Base-by-base conservation (phyloP, 35 echinoderm and acorn worm species). In the Apostichopus californicus region DNA sequence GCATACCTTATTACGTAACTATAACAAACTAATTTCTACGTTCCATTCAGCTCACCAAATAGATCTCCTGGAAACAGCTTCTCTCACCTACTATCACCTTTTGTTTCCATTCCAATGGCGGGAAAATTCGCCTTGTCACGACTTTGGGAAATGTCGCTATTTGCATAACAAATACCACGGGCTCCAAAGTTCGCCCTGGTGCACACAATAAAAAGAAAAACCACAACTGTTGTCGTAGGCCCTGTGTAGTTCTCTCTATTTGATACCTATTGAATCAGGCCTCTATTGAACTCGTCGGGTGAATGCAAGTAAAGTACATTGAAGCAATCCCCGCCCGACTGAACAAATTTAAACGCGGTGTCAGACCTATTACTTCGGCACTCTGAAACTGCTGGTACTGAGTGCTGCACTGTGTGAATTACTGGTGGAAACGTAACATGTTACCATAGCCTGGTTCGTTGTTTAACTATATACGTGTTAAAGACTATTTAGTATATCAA, bases 81-180 rank as follows among this genome's bases (percentile, higher is more conserved):
- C 58, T 89, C 61, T 5, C 21, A 58, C 57, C 86, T 73, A 46
- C 86, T 73, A 46, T 89, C 86, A 22, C 12, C 57, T 89, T 89
- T 89, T 89, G 86, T 89, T 73, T 15, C 57, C 46, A 66, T 66
- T n/a, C 18, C 86, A 72, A 89, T 89, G 86, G 86, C 86, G 86
- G 86, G 86, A 89, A 89, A 89, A 68, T 89, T 73, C 86, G 52
- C 86, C 86, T 6, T 73, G 86, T 89, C 86, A 89, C 86, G 86
- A 89, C 86, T 73, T 68, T 68, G 60, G 86, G 24, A 89, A 89
- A 89, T 89, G 86, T 73, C 86, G 68, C 68, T 72, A 89, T 89
- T 89, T 89, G 86, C 86, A 89, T 89, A 73, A 89, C 86, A 89
- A 89, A 89, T 89, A 89, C 46, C 86, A 72, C 86, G 68, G 86